Conservation (phyloP, 2,797 vertebrate genomes). For the Acestrorhynchus altus region DNA sequence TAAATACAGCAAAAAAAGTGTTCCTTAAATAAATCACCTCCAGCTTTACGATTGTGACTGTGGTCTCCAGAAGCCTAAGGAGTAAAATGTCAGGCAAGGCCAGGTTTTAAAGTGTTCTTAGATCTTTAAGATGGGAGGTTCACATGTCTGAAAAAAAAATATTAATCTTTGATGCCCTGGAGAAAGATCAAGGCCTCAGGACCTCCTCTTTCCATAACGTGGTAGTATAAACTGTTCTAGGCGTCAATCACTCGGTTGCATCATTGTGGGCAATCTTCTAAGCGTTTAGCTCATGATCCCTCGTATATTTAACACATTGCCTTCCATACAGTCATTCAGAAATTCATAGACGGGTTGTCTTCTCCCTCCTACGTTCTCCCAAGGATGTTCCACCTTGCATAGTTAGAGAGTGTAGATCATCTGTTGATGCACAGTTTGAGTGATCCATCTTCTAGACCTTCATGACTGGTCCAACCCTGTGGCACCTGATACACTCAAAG, state of each 20-base stretch:
- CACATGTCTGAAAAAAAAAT: neutral
- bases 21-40: too few relatives aligned
- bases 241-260: neutral
- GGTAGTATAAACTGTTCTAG: neutral
- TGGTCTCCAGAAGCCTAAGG: neutral
- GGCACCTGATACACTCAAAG: too few relatives aligned
- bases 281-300: neutral
- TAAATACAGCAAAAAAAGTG: too few relatives aligned
- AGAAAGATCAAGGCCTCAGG: neutral
- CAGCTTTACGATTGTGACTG: neutral
- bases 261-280: neutral
- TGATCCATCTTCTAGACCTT: too few relatives aligned
- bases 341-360: neutral
- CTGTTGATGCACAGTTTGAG: too few relatives aligned
- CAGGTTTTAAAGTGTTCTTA: neutral
- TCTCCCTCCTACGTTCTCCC: neutral
- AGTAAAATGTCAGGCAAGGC: neutral
- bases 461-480: too few relatives aligned
- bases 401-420: too few relatives aligned
- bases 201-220: neutral
- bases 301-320: neutral
- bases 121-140: too few relatives aligned
- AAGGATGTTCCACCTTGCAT: too few relatives aligned
- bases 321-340: neutral
- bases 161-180: neutral